phyloP scores from a whole-genome alignment of 1,140 invertebrate species.

The Coenobita brevimanus region DNA sequence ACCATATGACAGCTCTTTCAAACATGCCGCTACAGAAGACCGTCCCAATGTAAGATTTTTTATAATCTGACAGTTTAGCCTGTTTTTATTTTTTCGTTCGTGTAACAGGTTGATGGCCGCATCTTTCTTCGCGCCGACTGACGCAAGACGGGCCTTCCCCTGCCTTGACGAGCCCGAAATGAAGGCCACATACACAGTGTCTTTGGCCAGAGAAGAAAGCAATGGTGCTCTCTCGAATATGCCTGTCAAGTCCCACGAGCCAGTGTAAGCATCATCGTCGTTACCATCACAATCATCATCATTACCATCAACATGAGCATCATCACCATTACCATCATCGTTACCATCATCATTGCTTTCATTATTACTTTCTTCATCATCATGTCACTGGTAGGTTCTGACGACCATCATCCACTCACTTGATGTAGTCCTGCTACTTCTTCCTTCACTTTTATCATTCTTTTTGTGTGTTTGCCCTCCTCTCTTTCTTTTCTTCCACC shows the following conservation, averaged over 20 bases:
- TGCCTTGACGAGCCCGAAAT: conserved; percentile 95
- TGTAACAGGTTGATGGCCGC: conserved; percentile 26
- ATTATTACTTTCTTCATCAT: too few species aligned
- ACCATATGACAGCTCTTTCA: conserved; percentile 81
- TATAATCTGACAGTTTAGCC: too few species aligned
- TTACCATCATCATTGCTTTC: background rate
- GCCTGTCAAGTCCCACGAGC: background rate
- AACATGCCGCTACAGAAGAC: conserved; percentile 83
- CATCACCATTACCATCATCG: background rate
- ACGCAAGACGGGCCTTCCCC: conserved; percentile 91
- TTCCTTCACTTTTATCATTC: too few species aligned
- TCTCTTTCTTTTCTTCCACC: too few species aligned
- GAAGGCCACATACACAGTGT: conserved; percentile 89
- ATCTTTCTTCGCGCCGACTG: conserved; percentile 87
- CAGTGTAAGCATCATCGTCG: background rate
- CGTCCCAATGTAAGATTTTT: background rate
- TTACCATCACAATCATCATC: background rate
- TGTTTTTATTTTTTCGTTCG: too few species aligned
- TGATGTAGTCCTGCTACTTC: too few species aligned
- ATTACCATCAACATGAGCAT: too few species aligned
- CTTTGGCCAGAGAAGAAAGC: conserved; percentile 79
- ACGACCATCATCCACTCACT: too few species aligned
- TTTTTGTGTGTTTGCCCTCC: too few species aligned
- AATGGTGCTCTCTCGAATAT: conserved; percentile 73
- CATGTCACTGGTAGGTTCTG: too few species aligned